phyloP scores from a whole-genome alignment of 2,888 invertebrate genomes.

The Watsonalla binaria region DNA sequence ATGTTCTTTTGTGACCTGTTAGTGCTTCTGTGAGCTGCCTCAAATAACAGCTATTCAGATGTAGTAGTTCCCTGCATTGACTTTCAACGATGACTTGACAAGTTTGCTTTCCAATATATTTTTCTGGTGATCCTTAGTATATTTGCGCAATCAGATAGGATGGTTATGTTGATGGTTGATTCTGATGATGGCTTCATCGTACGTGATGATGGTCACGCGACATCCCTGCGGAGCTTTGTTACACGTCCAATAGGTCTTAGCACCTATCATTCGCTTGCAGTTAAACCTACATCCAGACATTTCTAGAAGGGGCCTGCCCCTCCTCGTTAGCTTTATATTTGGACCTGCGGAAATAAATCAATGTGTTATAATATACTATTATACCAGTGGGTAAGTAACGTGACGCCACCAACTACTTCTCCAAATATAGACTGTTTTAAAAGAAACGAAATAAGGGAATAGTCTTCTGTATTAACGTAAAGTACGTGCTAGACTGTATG shows the following conservation, averaged over 20 bases:
- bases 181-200: slow-evolving; percentile 16
- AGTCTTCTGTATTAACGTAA: no score
- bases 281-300: slow-evolving; percentile 29
- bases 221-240: slow-evolving; percentile 24
- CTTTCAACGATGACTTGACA: no score
- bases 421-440: no score
- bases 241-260: slow-evolving; percentile 27
- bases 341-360: neutral
- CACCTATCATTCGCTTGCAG: slow-evolving; percentile 23
- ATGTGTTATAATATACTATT: neutral
- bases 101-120: no score
- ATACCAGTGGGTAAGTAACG: no score
- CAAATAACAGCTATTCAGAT: no score
- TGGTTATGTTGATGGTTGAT: slow-evolving; percentile 21
- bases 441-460: no score
- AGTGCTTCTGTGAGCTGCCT: no score
- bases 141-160: slow-evolving; percentile 7
- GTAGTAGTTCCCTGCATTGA: no score
- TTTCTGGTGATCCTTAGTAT: slow-evolving; percentile 20
- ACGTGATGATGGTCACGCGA: slow-evolving; percentile 17
- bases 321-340: slow-evolving; percentile 9
- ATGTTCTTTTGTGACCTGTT: no score
- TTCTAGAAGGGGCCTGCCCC: slow-evolving; percentile 34
- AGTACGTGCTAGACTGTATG: no score
- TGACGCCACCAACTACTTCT: no score